Base-by-base conservation (phyloP, 2,888 invertebrate species). In the Agonopterix arenella region DNA sequence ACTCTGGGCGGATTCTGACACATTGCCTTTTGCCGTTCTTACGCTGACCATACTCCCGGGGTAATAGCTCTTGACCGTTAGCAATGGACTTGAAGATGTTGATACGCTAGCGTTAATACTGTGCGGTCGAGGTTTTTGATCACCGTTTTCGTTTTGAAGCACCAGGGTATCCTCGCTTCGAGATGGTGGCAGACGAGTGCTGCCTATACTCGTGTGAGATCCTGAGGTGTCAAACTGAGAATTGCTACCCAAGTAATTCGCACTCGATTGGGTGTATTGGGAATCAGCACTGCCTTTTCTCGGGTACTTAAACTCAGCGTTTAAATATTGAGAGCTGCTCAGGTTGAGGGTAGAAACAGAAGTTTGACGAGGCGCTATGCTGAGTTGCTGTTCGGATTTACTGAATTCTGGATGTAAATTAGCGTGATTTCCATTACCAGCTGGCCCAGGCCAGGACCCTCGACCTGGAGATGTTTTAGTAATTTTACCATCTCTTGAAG, bases 381-480 rank as follows among this genome's bases (percentile, higher is more conserved):
- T 90, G 4, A 94, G 68, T 56, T 94, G 94, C 68, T 96, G 96
- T 64, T 96, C 96, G 36, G 96, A 96, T 73, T 96, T 95, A 58
- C 96, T 96, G 64, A 96, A 93, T 64, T 96, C 96, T 1, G 93
- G 91, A 50, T 91, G 91, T 46, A 92, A 69, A 61, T 88, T 90
- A 3, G 86, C 71, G 57, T 90, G 76, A 60, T 89, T 76, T 44
- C 90, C 79, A 46, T 90, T 89, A 0, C 90, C 91, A 44, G 93
- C 93, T 0, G 96, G 96, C 0, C 96, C 96, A 0, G 96, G 96
- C 96, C 96, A 96, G 2, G 95, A 95, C 0, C 96, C 96, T 45
- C 96, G 89, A 0, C 95, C 94, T 0, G 94, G 93, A 11, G 93
- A 93, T 1, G 93, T 93, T 77, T 95, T 95, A 0, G 92, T 92